Base-by-base conservation (phyloP, 2,113 vertebrate genomes). In the Scalopus aquaticus region DNA sequence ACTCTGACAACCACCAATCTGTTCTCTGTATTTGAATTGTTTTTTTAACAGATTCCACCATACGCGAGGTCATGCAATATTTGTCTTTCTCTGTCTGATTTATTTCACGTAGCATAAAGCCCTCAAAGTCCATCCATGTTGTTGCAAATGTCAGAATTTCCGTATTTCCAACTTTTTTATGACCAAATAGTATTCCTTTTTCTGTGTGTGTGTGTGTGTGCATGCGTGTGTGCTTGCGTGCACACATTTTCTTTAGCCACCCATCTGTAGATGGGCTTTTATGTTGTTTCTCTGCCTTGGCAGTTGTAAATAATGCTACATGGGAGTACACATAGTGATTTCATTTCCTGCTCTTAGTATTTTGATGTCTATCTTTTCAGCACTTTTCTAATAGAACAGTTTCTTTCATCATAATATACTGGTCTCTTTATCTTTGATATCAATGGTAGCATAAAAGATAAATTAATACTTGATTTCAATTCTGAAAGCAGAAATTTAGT, bases 401-500 rank as follows among this genome's bases (percentile, higher is more conserved):
- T 19, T 79, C 77, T 80, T 35, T 37, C 28, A 49, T 20, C 80
- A 12, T 73, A 78, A 58, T 24, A 72, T 74, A 78, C 11, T 24
- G 6, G 17, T 42, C 42, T 78, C 42, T 67, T 87, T 94, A 79
- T 74, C 84, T 79, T 62, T 70, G 84, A 76, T 90, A 74, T 67
- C 46, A 83, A 42, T 9, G 44, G 30, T 82, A 83, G 77, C 44
- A 78, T 87, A 94, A 82, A 87, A 90, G 32, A 44, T 92, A 64
- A 64, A 46, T 77, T 64, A 82, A 93, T 13, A 84, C n/a, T 69
- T 87, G 16, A 81, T 81, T 96, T 72, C 62, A 54, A 3, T 93
- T 96, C 67, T 77, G 67, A 88, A 92, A 90, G 64, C 64, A 84
- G 91, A 94, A 93, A 88, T 16, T 44, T 78, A 74, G 9, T 79